A percentile compares a stretch with the other conserved stretches of the same genome.
Conservation (phyloP, 2,797 vertebrate species). For the Podarcis siculus region DNA sequence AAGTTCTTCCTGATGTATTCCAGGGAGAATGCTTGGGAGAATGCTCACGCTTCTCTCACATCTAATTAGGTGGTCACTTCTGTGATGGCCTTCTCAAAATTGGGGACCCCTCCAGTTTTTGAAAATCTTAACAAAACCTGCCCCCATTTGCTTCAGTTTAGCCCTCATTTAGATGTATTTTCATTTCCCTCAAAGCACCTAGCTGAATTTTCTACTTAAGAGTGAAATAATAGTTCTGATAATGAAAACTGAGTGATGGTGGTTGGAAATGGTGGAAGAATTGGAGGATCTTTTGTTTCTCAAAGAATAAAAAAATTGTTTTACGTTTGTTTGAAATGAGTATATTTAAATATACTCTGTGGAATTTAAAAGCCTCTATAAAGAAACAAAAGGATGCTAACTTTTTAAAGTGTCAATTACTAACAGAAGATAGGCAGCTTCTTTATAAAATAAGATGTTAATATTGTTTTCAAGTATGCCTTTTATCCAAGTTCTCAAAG, state of each 20-base stretch:
- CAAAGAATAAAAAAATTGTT: constrained; percentile 1
- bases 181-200: not conserved
- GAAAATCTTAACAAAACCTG: not conserved
- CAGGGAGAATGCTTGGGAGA: too few species aligned
- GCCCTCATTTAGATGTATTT: not conserved
- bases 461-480: constrained; percentile 53
- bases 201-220: not conserved
- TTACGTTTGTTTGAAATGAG: constrained; percentile 21
- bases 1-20: too few species aligned
- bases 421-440: constrained; percentile 38
- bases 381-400: constrained; percentile 36
- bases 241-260: constrained; percentile 17
- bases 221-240: not conserved
- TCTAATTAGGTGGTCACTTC: not conserved
- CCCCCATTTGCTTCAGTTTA: not conserved
- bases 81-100: not conserved
- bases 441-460: constrained; percentile 21
- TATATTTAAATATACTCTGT: constrained; percentile 1
- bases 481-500: constrained; percentile 53
- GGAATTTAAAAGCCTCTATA: not conserved
- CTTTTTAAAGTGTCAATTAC: constrained; percentile 39
- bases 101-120: not conserved
- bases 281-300: not conserved
- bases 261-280: not conserved
- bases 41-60: too few species aligned